Evolutionary conservation across 2,888 invertebrate genomes (phyloP).

Genomic region (Margaritifera margaritifera): DNA sequence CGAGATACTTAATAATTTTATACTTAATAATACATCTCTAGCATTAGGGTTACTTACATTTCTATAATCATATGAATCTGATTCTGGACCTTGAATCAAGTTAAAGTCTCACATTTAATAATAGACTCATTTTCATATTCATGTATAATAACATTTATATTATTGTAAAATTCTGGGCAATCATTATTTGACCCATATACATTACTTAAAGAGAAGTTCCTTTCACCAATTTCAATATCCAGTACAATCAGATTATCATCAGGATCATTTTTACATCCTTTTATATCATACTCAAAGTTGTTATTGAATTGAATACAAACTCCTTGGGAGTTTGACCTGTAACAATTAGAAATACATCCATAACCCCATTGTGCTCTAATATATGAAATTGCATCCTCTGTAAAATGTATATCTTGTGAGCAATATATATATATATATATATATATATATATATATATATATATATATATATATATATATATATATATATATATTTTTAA

Average conservation of each 20-base stretch:
- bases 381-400: no score
- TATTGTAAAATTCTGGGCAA: conserved; percentile 6
- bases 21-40: not conserved
- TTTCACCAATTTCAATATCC: conserved; percentile 2
- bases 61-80: conserved; percentile 3
- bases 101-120: conserved; percentile 8
- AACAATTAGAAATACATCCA: no score
- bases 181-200: conserved; percentile 10
- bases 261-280: not conserved
- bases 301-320: conserved; percentile 7
- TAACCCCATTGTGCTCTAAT: no score
- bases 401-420: no score
- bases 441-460: no score
- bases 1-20: not conserved
- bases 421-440: no score
- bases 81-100: conserved; percentile 2
- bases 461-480: no score
- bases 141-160: not conserved
- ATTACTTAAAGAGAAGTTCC: not conserved
- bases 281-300: conserved; percentile 8
- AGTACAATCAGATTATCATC: not conserved
- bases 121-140: not conserved
- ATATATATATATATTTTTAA: no score
- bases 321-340: not conserved
- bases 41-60: conserved; percentile 5